Evolutionary conservation across 1,140 invertebrate species (phyloP), one percentile per base, ranked within the genome.

Genomic region (Carposina sasakii): DNA sequence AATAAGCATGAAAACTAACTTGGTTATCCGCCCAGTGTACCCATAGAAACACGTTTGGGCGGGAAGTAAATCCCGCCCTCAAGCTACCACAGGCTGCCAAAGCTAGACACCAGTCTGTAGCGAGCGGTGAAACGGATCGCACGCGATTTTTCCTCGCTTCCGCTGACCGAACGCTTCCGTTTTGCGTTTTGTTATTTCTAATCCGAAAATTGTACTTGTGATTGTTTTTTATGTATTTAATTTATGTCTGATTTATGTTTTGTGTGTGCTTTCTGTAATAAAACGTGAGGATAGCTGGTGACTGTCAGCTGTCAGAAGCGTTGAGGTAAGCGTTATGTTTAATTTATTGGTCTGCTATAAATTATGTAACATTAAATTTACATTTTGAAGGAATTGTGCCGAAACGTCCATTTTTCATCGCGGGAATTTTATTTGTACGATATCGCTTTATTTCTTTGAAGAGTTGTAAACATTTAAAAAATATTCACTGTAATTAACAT

Each of bases 11-110:
- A n/a, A n/a, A n/a, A n/a, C n/a, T n/a, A n/a, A n/a, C n/a, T n/a
- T n/a, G n/a, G n/a, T n/a, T n/a, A n/a, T n/a, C n/a, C n/a, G n/a
- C n/a, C n/a, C n/a, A n/a, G n/a, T n/a, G n/a, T n/a, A n/a, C n/a
- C n/a, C n/a, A n/a, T n/a, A n/a, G n/a, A n/a, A n/a, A n/a, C n/a
- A n/a, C n/a, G n/a, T n/a, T n/a, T n/a, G n/a, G n/a, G n/a, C n/a
- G n/a, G n/a, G n/a, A n/a, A n/a, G n/a, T n/a, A n/a, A n/a, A n/a
- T 63, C 60, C 65, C 71, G 63, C 71, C 66, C 66, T 62, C 66
- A 71, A n/a, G n/a, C n/a, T n/a, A n/a, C n/a, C n/a, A n/a, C n/a
- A n/a, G n/a, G n/a, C n/a, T n/a, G n/a, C n/a, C n/a, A n/a, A n/a
- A n/a, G n/a, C n/a, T n/a, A n/a, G n/a, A n/a, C n/a, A n/a, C n/a